A percentile compares a stretch with the other conserved stretches of the same genome.
Conservation (phyloP, 2,888 invertebrate species). For the Calameuta idolon region DNA sequence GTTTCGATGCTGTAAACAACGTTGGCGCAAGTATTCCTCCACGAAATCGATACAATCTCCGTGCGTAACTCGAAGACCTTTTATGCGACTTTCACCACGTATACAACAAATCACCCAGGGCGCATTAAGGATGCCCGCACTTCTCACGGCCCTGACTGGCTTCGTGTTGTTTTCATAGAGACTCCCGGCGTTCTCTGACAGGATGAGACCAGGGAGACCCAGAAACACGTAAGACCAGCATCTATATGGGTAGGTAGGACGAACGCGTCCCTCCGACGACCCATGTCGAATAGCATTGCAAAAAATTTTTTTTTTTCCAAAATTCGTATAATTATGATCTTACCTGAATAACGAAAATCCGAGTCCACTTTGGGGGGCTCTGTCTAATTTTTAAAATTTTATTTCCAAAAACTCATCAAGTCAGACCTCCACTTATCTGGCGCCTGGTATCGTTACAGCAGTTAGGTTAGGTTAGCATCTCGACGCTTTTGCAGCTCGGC, state of each 20-base stretch:
- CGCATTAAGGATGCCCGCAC: neutral
- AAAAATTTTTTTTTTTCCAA: neutral
- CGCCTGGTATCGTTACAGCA: slow-evolving; percentile 50
- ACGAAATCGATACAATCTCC: slow-evolving; percentile 27
- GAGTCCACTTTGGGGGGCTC: neutral
- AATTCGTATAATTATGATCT: neutral
- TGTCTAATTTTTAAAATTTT: slow-evolving; percentile 38
- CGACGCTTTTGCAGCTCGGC: slow-evolving; percentile 1
- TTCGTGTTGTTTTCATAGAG: neutral
- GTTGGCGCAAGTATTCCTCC: slow-evolving; percentile 13
- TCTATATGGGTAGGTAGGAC: neutral
- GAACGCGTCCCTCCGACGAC: neutral
- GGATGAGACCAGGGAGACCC: neutral
- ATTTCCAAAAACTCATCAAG: slow-evolving; percentile 44
- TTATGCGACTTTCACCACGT: slow-evolving; percentile 29
- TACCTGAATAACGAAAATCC: neutral
- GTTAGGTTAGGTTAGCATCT: slow-evolving; percentile 1
- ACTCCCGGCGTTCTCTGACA: neutral
- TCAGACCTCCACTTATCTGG: slow-evolving; percentile 55
- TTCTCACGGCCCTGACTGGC: neutral
- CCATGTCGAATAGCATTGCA: neutral
- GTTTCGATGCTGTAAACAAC: slow-evolving; percentile 46
- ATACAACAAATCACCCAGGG: slow-evolving; percentile 24
- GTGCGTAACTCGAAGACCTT: slow-evolving; percentile 31
- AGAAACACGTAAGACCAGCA: neutral